Base-by-base conservation (phyloP, 2,888 invertebrate genomes). In the Netelia virgata region DNA sequence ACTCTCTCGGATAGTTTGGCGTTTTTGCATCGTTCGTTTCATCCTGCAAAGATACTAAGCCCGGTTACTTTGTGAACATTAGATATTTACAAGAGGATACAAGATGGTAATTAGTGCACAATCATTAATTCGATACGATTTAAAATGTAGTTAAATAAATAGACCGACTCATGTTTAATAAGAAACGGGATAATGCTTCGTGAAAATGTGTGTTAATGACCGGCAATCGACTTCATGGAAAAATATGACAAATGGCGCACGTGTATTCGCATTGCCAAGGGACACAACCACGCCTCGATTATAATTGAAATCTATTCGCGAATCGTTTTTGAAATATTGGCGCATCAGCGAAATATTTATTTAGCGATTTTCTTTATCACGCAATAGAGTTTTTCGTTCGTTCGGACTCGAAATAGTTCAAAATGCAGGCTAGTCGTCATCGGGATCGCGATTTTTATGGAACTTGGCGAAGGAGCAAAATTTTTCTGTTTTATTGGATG, bases 231-330 rank as follows among this genome's bases (percentile, higher is more conserved):
- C 70, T 50, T 64, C 10, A 77, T 69, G 66, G 55, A 61, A 79
- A 87, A 85, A 78, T 78, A 76, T 90, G 89, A 90, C 88, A 89
- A 91, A 91, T 91, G 90, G 89, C 89, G 90, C 90, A 92, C 91
- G 89, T 92, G 91, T 89, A 74, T 77, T 81, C 70, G 41, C 66
- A 47, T 74, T 77, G 59, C 63, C 84, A 55, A 64, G 74, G 57
- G 69, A 76, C 20, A 72, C 53, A 82, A 83, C 86, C 86, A 87
- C 86, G 82, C 86, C 87, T 87, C 77, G 28, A 76, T 84, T 23
- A 73, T 82, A 47, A 64, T 69, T 23, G 5, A 16, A 57, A 43
- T 14, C 47, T 63, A 36, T 18, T 20, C 53, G 16, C 10, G 3
- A 57, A 36, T 59, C 14, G 16, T 75, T 41, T 3, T 55, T 50